Evolutionary conservation across 2,888 invertebrate genomes (phyloP).

Genomic region (Andrena dorsata): DNA sequence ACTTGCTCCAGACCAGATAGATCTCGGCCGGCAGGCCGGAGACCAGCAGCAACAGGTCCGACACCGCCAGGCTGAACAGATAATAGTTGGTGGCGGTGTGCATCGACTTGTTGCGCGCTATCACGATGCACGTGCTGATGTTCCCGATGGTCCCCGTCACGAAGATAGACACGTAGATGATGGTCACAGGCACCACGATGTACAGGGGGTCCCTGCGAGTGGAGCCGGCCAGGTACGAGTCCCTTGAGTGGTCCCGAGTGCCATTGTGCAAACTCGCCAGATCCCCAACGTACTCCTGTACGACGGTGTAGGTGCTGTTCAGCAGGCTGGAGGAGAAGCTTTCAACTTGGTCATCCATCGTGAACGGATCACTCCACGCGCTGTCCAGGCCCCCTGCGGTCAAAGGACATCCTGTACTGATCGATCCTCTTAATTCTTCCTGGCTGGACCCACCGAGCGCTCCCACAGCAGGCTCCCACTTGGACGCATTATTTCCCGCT

Average conservation of each 20-base stretch:
- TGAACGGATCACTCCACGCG: constrained; percentile 4
- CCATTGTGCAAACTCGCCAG: constrained; percentile 17
- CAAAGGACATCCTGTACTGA: neutral
- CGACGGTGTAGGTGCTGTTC: constrained; percentile 13
- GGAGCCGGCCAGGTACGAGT: constrained; percentile 22
- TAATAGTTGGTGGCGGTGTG: constrained; percentile 90
- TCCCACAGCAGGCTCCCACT: neutral
- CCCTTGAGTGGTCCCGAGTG: neutral
- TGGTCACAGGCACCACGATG: constrained; percentile 86
- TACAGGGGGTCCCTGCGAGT: constrained; percentile 83
- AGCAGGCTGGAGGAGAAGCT: neutral
- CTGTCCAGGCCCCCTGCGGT: neutral
- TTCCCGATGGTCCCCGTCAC: constrained; percentile 88
- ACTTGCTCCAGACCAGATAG: constrained; percentile 85
- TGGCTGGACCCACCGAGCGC: neutral
- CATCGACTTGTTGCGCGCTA: constrained; percentile 88
- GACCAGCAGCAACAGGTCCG: constrained; percentile 88
- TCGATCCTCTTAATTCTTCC: constrained; percentile 2
- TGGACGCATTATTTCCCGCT: neutral
- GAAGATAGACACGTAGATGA: constrained; percentile 87
- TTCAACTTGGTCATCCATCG: constrained; percentile 34
- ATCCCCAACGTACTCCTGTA: neutral
- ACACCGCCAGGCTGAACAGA: constrained; percentile 88
- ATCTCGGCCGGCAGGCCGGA: constrained; percentile 88
- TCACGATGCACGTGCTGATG: constrained; percentile 88